These are phyloP conservation scores for Dipodomys spectabilis DNA, from an alignment of 2,113 vertebrate species.

Conservation along the genomic window DNA sequence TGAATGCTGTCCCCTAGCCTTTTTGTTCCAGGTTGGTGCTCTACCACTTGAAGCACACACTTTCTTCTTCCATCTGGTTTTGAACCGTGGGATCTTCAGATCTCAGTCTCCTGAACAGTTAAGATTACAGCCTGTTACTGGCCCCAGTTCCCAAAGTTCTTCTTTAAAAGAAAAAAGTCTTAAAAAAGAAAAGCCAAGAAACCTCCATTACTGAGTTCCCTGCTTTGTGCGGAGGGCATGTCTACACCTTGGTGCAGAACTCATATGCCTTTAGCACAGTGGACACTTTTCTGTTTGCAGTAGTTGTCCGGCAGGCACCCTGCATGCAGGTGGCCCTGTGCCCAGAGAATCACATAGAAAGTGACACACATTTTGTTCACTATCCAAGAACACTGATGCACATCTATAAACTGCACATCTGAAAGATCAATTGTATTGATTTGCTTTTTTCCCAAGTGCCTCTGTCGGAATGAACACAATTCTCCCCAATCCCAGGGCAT, in stretches of 20 bases:
- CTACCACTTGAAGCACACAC: too few relatives aligned
- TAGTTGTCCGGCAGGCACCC: neutral
- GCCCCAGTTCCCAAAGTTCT: too few relatives aligned
- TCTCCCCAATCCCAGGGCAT: slow-evolving; percentile 66
- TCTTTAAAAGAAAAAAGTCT: neutral
- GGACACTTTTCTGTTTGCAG: neutral
- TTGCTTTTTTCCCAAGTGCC: slow-evolving; percentile 75
- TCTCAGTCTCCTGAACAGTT: too few relatives aligned
- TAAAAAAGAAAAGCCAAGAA: neutral
- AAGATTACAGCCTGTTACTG: too few relatives aligned
- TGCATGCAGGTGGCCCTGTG: neutral
- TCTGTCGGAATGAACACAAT: slow-evolving; percentile 84
- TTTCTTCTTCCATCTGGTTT: too few relatives aligned
- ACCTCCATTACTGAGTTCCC: fast-evolving
- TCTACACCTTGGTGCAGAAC: fast-evolving
- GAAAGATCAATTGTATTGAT: slow-evolving; percentile 83
- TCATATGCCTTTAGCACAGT: neutral
- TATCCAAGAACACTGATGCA: slow-evolving; percentile 57
- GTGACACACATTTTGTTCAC: neutral
- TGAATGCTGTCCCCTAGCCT: too few relatives aligned
- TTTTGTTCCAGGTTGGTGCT: too few relatives aligned
- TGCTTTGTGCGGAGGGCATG: neutral
- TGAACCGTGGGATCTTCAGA: too few relatives aligned
- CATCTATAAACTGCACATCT: slow-evolving; percentile 59
- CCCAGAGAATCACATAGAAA: slow-evolving; percentile 12